These are phyloP conservation scores for Hyaena hyaena DNA, from an alignment of 2,113 vertebrate species.

Conservation along the genomic window DNA sequence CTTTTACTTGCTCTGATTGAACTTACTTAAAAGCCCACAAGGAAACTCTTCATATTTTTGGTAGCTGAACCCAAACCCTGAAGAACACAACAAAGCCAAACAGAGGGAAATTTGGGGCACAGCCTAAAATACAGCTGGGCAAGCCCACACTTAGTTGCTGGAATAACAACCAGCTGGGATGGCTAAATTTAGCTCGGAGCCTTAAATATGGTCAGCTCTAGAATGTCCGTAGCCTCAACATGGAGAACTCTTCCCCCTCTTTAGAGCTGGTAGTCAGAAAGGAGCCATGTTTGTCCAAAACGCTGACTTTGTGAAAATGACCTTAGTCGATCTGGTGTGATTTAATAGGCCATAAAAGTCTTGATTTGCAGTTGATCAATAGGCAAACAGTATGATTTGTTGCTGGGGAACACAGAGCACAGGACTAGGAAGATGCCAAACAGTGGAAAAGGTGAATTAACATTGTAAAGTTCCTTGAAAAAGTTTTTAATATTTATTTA, in stretches of 20 bases:
- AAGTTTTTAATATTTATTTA: too few species aligned
- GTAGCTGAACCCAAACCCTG: conserved; percentile 61
- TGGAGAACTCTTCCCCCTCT: background rate
- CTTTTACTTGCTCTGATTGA: background rate
- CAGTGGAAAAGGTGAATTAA: background rate
- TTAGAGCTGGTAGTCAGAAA: background rate
- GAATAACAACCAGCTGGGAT: conserved; percentile 67
- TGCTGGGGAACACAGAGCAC: background rate
- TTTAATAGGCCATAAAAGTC: conserved; percentile 46
- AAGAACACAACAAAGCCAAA: conserved; percentile 65
- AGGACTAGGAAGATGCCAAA: background rate
- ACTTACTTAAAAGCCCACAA: conserved; percentile 33
- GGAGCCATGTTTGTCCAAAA: conserved; percentile 2
- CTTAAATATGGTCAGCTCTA: conserved; percentile 52
- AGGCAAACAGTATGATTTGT: conserved; percentile 48
- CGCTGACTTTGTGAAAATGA: conserved; percentile 35
- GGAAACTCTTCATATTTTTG: conserved; percentile 56
- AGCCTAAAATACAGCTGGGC: conserved; percentile 76
- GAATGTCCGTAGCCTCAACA: background rate
- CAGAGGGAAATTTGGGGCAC: conserved; percentile 62
- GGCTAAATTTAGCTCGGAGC: conserved; percentile 71
- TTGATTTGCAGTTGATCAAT: conserved; percentile 34
- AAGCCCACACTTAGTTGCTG: conserved; percentile 70
- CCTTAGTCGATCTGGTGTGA: background rate
- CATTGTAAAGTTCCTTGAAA: background rate